phyloP scores from a whole-genome alignment of 2,888 invertebrate genomes.

The Acrocera orbiculus region DNA sequence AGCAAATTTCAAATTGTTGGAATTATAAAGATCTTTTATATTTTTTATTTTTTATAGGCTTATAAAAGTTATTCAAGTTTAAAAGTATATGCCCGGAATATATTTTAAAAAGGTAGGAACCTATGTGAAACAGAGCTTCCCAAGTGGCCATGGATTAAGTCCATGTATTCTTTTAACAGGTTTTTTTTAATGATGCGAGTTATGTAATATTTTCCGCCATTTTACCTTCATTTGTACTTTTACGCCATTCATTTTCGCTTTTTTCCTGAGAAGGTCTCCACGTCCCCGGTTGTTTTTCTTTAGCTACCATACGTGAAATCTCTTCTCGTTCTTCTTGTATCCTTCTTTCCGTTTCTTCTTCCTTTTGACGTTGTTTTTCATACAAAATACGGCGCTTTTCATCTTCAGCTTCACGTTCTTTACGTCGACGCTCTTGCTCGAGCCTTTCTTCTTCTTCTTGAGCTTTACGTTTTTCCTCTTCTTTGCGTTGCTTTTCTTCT shows the following conservation, averaged over 20 bases:
- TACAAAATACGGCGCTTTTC: constrained; percentile 27
- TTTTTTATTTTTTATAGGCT: too few relatives aligned
- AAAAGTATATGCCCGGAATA: too few relatives aligned
- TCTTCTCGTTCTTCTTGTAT: constrained; percentile 30
- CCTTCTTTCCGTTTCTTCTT: constrained; percentile 52
- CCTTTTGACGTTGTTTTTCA: constrained; percentile 47
- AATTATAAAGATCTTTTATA: too few relatives aligned
- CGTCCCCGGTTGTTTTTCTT: constrained; percentile 21
- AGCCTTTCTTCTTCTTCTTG: constrained; percentile 48
- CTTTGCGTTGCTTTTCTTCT: constrained; percentile 48
- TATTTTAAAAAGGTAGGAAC: too few relatives aligned
- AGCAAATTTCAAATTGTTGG: too few relatives aligned
- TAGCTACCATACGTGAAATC: constrained; percentile 21
- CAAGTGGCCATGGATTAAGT: too few relatives aligned
- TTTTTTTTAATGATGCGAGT: too few relatives aligned
- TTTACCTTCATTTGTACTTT: background rate
- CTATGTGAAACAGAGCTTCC: too few relatives aligned
- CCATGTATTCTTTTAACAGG: too few relatives aligned
- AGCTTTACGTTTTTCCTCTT: constrained; percentile 43
- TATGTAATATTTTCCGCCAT: too few relatives aligned
- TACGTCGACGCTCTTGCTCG: constrained; percentile 39
- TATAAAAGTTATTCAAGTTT: too few relatives aligned
- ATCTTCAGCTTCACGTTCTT: constrained; percentile 29
- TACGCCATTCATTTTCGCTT: constrained; percentile 10
- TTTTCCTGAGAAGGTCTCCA: constrained; percentile 23